Conservation (phyloP, 2,888 invertebrate genomes). For the Torymus aiolomorphi region DNA sequence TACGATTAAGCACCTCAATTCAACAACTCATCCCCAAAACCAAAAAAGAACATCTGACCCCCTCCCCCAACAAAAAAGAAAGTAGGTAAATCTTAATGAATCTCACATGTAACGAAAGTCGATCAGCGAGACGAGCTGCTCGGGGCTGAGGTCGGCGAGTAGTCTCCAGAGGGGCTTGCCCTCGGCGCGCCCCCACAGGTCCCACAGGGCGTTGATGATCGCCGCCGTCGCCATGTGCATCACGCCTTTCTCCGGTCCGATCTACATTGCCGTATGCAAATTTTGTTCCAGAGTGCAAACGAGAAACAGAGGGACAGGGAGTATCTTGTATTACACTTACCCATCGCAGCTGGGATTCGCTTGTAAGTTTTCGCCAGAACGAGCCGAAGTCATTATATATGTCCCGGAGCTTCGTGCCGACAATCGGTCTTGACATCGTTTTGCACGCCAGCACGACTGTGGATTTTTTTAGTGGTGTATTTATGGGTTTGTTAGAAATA, state of each 20-base stretch:
- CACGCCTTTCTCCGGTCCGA: constrained; percentile 94
- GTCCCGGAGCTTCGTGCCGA: constrained; percentile 82
- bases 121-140: constrained; percentile 88
- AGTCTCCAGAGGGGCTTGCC: constrained; percentile 92
- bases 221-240: constrained; percentile 92
- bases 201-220: constrained; percentile 94
- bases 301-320: background rate
- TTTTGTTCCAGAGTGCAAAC: background rate
- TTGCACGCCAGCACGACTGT: constrained; percentile 85
- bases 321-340: constrained; percentile 74
- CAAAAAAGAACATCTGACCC: no score
- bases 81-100: background rate
- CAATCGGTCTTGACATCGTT: constrained; percentile 82
- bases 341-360: constrained; percentile 95
- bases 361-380: constrained; percentile 89
- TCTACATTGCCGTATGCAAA: constrained; percentile 75
- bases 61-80: no score
- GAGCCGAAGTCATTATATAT: constrained; percentile 87
- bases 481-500: no score
- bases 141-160: constrained; percentile 88
- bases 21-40: no score
- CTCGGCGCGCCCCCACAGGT: constrained; percentile 90
- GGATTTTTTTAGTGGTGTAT: constrained; percentile 44
- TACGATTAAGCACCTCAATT: no score
- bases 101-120: constrained; percentile 86